A percentile compares a stretch with the other conserved stretches of the same genome.
Evolutionary conservation across 2,113 vertebrate genomes (phyloP).

Genomic region (Lepidothrix coronata): DNA sequence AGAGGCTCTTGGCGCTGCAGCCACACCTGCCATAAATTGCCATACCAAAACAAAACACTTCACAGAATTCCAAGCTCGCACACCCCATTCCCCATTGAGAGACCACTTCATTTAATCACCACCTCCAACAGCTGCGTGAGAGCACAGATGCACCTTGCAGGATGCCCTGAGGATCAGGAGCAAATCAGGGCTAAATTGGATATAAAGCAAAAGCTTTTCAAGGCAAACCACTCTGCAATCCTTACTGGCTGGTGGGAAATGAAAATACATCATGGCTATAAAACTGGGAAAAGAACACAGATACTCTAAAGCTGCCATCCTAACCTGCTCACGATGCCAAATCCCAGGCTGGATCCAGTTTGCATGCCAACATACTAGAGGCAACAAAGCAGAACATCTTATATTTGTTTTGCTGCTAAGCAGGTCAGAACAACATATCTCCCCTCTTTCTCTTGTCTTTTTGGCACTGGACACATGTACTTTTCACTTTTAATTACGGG

Average conservation of each 20-base stretch:
- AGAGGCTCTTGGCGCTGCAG: background rate
- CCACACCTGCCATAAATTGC: background rate
- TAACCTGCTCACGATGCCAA: background rate
- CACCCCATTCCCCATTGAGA: background rate
- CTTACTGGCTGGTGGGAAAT: background rate
- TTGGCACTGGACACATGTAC: constrained; percentile 59
- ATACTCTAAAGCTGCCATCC: background rate
- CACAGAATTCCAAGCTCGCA: background rate
- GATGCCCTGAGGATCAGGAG: background rate
- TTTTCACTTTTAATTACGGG: constrained; percentile 71
- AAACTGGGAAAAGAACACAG: background rate
- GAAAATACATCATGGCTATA: background rate
- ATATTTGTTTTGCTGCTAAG: constrained; percentile 20
- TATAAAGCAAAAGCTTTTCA: background rate
- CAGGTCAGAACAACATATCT: constrained; percentile 45
- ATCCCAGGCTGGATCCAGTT: constrained; percentile 1
- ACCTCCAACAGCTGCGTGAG: background rate
- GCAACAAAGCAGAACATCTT: constrained; percentile 3
- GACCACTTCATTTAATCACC: background rate
- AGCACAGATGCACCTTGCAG: background rate
- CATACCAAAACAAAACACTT: constrained; percentile 3
- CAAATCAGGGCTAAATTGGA: constrained; percentile 27
- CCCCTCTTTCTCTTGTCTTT: constrained; percentile 2
- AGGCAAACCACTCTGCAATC: constrained; percentile 22
- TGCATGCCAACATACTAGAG: background rate